Conservation (phyloP, 2,113 vertebrate species). For the Albula glossodonta region DNA sequence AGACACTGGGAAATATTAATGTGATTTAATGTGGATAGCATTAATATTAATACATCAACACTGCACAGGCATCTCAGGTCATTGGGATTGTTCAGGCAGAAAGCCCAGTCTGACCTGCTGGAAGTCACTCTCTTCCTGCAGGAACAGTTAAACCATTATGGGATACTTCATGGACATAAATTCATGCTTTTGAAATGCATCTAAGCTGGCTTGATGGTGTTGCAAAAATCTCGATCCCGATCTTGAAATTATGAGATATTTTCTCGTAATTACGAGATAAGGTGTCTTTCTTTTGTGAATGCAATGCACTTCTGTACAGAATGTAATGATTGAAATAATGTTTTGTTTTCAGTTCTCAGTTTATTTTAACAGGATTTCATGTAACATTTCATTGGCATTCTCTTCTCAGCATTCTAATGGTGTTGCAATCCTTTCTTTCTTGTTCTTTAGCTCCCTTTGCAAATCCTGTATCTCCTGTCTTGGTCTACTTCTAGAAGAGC, state of each 20-base stretch:
- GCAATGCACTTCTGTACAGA: too few relatives aligned
- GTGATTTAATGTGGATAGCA: not conserved
- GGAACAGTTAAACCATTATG: slow-evolving; percentile 22
- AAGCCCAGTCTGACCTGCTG: slow-evolving; percentile 26
- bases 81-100: slow-evolving; percentile 18
- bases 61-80: not conserved
- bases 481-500: not conserved
- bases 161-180: slow-evolving; percentile 34
- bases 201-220: slow-evolving; percentile 18
- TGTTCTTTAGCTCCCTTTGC: not conserved
- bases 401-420: too few relatives aligned
- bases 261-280: too few relatives aligned
- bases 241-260: too few relatives aligned
- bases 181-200: slow-evolving; percentile 33
- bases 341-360: too few relatives aligned
- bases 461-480: not conserved
- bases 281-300: too few relatives aligned
- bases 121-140: slow-evolving; percentile 7
- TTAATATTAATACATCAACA: slow-evolving; percentile 18
- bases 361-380: too few relatives aligned
- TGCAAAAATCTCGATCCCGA: not conserved
- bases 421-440: not conserved
- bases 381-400: too few relatives aligned
- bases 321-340: too few relatives aligned
- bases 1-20: too few relatives aligned